phyloP scores from a whole-genome alignment of 2,797 vertebrate genomes.

The Champsocephalus gunnari region DNA sequence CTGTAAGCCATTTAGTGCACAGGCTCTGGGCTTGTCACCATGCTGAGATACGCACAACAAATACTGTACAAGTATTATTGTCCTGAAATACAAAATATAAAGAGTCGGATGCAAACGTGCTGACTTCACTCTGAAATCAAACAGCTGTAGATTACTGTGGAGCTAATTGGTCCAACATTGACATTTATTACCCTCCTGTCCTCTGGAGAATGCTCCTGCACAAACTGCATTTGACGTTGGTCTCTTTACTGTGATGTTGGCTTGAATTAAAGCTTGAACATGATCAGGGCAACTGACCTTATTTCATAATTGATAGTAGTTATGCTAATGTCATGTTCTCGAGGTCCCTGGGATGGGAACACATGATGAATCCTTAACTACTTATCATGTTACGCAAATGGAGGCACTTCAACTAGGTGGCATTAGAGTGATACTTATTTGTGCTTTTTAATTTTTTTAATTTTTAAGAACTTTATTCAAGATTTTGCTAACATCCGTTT shows the following conservation, averaged over 20 bases:
- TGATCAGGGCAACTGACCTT: constrained; percentile 61
- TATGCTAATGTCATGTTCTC: constrained; percentile 64
- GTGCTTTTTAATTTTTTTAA: not conserved
- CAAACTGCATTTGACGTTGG: constrained; percentile 52
- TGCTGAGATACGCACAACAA: constrained; percentile 53
- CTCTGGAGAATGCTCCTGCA: constrained; percentile 49
- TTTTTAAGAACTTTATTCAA: constrained; percentile 1
- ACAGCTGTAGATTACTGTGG: constrained; percentile 78
- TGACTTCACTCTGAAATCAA: constrained; percentile 75
- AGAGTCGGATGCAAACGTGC: constrained; percentile 46
- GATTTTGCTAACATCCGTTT: constrained; percentile 1
- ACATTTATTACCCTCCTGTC: constrained; percentile 59
- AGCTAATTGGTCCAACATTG: constrained; percentile 78
- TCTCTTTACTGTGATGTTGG: constrained; percentile 53
- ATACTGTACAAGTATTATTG: constrained; percentile 10
- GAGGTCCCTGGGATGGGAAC: constrained; percentile 49
- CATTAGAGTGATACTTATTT: constrained; percentile 19
- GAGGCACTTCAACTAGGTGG: constrained; percentile 1
- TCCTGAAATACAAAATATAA: constrained; percentile 45
- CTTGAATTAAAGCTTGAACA: constrained; percentile 54
- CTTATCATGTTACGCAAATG: constrained; percentile 30
- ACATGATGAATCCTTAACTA: constrained; percentile 48
- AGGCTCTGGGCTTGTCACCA: constrained; percentile 69
- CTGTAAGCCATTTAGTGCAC: constrained; percentile 80
- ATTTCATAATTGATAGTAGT: constrained; percentile 67